Conservation (phyloP, 1,140 invertebrate species). For the Pogonus chalceus region DNA sequence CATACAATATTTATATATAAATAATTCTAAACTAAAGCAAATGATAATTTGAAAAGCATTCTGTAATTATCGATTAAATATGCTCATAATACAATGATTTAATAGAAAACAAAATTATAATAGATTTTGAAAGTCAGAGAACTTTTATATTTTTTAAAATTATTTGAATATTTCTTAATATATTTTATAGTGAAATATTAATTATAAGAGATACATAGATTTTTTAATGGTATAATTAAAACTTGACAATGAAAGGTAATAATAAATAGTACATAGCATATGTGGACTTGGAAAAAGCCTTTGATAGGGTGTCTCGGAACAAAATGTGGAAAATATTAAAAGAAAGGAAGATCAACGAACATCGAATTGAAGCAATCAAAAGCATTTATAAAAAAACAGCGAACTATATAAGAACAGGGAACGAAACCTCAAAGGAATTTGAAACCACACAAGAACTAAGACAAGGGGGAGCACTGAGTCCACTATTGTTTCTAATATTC, state of each 20-base stretch:
- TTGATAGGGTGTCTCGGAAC: slow-evolving; percentile 9
- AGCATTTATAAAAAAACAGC: neutral
- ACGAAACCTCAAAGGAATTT: neutral
- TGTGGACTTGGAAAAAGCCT: slow-evolving; percentile 11
- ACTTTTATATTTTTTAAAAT: no score
- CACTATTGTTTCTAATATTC: neutral
- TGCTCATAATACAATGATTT: no score
- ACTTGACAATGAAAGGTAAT: neutral
- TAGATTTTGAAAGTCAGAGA: no score
- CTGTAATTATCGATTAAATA: no score
- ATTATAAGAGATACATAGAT: no score
- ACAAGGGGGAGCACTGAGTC: neutral
- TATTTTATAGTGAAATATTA: no score
- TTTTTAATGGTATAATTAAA: no score
- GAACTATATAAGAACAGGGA: neutral
- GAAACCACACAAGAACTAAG: neutral
- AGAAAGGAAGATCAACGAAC: neutral
- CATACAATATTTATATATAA: no score
- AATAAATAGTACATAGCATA: slow-evolving; percentile 4
- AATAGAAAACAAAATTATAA: no score
- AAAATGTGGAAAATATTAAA: slow-evolving; percentile 9
- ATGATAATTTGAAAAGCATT: no score
- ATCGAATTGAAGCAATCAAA: neutral
- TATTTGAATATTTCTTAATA: no score
- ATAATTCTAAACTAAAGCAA: no score